Percentiles rank a stretch among this genome's conserved stretches.
Conservation (phyloP, 2,797 vertebrate species). For the Rhinogobio ventralis region DNA sequence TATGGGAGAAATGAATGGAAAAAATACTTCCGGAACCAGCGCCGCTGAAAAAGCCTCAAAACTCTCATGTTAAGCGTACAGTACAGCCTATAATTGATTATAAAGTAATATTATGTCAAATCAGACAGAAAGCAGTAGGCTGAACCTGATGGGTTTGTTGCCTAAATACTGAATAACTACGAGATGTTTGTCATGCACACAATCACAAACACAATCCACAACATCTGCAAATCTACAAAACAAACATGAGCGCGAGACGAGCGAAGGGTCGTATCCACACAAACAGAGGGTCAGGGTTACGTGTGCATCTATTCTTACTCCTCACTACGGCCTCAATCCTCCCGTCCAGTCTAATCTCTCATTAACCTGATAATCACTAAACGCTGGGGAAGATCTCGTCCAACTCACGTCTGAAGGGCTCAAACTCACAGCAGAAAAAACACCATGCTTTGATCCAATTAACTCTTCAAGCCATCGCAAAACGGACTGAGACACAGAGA, state of each 20-base stretch:
- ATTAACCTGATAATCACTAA: conserved; percentile 51
- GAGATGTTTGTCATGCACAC: not conserved
- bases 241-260: not conserved
- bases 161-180: not conserved
- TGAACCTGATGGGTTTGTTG: not conserved
- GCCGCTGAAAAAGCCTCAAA: not conserved
- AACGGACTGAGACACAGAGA: not conserved
- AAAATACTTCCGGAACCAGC: no score
- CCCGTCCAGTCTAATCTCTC: conserved; percentile 62
- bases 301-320: conserved; percentile 29
- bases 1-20: no score
- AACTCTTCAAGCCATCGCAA: not conserved
- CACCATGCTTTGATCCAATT: not conserved
- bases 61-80: not conserved
- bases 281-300: not conserved
- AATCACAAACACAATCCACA: not conserved
- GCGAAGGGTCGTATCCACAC: not conserved
- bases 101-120: not conserved
- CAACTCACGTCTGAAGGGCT: not conserved
- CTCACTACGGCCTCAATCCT: conserved; percentile 60
- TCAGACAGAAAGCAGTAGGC: not conserved
- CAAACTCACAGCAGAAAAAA: not conserved
- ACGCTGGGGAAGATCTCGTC: not conserved
- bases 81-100: not conserved
- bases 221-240: not conserved